Evolutionary conservation across 2,888 invertebrate species (phyloP), one percentile per base, ranked within the genome.

Genomic region (Mythimna loreyi): DNA sequence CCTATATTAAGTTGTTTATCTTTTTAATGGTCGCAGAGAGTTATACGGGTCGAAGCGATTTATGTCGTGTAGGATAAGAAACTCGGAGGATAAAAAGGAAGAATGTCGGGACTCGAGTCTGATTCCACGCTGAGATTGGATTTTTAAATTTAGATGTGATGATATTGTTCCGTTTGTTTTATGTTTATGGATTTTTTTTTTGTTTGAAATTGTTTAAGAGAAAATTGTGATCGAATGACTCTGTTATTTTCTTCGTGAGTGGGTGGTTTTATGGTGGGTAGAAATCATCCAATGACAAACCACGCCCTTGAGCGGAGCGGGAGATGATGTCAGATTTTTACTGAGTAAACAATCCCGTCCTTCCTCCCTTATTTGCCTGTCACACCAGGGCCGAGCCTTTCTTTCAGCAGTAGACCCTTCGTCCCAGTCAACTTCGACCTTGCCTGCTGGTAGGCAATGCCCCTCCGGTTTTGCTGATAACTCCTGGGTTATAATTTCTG

Each of bases 1-100:
- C 93, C 92, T 95, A 94, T 94, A 95, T 96, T 95, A 96, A 95
- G 95, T 94, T 94, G 94, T 95, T 94, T 96, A 95, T 96, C 96
- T 96, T 95, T 94, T 94, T 95, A 95, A 96, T 95, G 95, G 94
- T 77, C 87, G 67, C 68, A 77, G 88, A 93, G 96, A 96, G 94
- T 95, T 96, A 96, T 95, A 92, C 85, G 95, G 95, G 95, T 94
- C 91, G 92, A 80, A 75, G 75, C 89, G 94, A 95, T 95, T 96
- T 95, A 95, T 94, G 91, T 86, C 84, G 87, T 88, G 89, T 86
- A 89, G 94, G 94, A 94, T 95, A 94, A 94, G 93, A 89, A 86
- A 85, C 85, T 87, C 85, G 90, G 69, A 80, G 89, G 87, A 91
- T 92, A 92, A 93, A 91, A 92, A 90, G 89, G 85, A 92, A 88